Evolutionary conservation across 1,140 invertebrate species (phyloP).

Genomic region (Ruditapes philippinarum): DNA sequence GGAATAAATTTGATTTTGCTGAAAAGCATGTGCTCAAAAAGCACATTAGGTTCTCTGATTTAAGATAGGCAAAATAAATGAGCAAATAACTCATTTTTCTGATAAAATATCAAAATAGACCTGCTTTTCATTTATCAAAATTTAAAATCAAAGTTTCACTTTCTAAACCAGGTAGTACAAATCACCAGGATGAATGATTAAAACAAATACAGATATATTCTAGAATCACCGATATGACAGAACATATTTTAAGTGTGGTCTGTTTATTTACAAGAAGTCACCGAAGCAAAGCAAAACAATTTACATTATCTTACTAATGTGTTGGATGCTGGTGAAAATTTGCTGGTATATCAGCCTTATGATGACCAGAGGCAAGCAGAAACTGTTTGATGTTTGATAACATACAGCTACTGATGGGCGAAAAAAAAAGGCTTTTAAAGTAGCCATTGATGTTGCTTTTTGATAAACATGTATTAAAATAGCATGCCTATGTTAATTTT

Average conservation of each 20-base stretch:
- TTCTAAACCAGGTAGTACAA: not conserved
- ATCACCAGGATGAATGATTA: not conserved
- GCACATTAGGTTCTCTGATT: too few species aligned
- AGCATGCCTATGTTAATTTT: not conserved
- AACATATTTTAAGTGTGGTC: not conserved
- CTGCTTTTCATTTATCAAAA: too few species aligned
- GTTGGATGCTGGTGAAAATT: not conserved
- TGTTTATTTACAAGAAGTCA: not conserved
- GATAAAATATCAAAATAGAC: too few species aligned
- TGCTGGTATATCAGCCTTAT: not conserved
- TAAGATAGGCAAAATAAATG: too few species aligned
- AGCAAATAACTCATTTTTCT: too few species aligned
- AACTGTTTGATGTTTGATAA: conserved; percentile 16
- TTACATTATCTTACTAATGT: not conserved
- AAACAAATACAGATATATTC: not conserved
- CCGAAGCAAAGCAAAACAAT: not conserved
- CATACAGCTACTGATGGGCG: not conserved
- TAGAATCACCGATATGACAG: not conserved
- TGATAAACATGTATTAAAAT: not conserved
- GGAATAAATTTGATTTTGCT: too few species aligned
- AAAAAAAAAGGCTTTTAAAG: not conserved
- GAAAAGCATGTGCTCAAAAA: too few species aligned
- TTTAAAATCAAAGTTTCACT: too few species aligned
- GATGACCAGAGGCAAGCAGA: not conserved
- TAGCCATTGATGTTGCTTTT: not conserved